Conservation (phyloP, 1,140 invertebrate species). For the Pseudomyrmex pallidus region DNA sequence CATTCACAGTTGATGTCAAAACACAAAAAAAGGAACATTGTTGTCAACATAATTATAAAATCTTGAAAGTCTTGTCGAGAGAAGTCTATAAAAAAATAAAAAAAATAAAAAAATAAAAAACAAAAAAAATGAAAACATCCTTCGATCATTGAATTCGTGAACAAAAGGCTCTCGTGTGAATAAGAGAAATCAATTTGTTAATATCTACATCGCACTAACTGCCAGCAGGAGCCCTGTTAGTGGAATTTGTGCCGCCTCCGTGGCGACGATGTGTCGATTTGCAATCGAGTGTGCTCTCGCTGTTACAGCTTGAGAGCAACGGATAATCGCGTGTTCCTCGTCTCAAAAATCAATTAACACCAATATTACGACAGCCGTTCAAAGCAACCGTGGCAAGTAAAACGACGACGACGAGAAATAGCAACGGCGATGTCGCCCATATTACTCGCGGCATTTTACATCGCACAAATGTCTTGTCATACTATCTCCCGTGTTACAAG, state of each 20-base stretch:
- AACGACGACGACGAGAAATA: conserved; percentile 24
- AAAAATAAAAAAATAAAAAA: neutral
- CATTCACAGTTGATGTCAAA: neutral
- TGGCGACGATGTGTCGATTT: conserved; percentile 12
- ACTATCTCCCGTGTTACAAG: conserved; percentile 1
- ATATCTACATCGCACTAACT: neutral
- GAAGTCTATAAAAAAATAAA: neutral
- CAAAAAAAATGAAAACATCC: neutral
- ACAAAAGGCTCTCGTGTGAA: neutral
- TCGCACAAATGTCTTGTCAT: conserved; percentile 37
- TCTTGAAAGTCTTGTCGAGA: neutral
- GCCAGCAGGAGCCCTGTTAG: neutral
- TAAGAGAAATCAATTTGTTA: too few species aligned
- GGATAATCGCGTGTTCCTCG: conserved; percentile 20
- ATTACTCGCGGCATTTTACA: conserved; percentile 44
- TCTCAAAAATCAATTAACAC: conserved; percentile 40
- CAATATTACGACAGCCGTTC: conserved; percentile 29
- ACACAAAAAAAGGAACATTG: neutral
- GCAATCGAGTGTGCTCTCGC: conserved; percentile 25
- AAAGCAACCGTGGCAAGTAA: neutral
- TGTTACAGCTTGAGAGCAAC: neutral
- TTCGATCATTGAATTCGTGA: neutral
- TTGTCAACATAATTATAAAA: neutral
- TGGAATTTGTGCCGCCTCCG: conserved; percentile 26
- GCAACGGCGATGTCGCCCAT: conserved; percentile 44